Conservation (phyloP, 2,888 invertebrate species). For the Ellobium chinense region DNA sequence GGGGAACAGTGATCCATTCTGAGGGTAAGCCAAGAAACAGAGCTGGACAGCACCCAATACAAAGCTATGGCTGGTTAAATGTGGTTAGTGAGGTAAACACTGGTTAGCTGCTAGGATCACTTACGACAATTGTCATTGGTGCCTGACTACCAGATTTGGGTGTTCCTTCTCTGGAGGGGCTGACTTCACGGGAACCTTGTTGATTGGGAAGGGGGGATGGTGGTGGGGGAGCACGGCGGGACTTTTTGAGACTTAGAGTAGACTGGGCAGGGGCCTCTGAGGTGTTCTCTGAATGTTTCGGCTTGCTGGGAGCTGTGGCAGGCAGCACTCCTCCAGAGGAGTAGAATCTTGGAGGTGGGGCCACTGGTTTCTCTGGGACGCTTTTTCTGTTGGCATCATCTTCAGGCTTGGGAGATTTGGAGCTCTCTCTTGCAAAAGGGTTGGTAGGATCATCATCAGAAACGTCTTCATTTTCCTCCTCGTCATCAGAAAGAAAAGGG, state of each 20-base stretch:
- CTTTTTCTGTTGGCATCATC: conserved; percentile 2
- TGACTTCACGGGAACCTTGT: conserved; percentile 5
- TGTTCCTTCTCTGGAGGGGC: conserved; percentile 5
- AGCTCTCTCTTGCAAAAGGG: conserved; percentile 3
- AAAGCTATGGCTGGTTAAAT: background rate
- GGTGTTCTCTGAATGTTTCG: background rate
- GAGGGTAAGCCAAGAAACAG: background rate
- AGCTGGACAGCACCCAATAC: background rate
- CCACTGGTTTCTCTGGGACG: conserved; percentile 3
- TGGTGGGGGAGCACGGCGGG: conserved; percentile 43
- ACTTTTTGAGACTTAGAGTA: conserved; percentile 28
- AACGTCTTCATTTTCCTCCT: conserved; percentile 54
- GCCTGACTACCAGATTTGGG: conserved; percentile 9
- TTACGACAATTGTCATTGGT: conserved; percentile 50
- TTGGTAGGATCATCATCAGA: conserved; percentile 15
- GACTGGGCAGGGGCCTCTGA: conserved; percentile 1
- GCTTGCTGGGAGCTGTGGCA: conserved; percentile 9
- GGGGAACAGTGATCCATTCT: too few relatives aligned
- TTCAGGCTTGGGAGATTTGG: background rate
- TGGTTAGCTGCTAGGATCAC: conserved; percentile 33
- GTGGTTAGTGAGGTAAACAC: background rate
- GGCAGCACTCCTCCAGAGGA: conserved; percentile 38
- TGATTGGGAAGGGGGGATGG: conserved; percentile 49
- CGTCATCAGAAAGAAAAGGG: conserved; percentile 49
- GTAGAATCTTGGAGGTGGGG: conserved; percentile 41